Evolutionary conservation across 37 sponge, comb jelly and placozoan genomes (phyloP), one percentile per base, ranked within the genome.

Genomic region (Axinella damicornis): DNA sequence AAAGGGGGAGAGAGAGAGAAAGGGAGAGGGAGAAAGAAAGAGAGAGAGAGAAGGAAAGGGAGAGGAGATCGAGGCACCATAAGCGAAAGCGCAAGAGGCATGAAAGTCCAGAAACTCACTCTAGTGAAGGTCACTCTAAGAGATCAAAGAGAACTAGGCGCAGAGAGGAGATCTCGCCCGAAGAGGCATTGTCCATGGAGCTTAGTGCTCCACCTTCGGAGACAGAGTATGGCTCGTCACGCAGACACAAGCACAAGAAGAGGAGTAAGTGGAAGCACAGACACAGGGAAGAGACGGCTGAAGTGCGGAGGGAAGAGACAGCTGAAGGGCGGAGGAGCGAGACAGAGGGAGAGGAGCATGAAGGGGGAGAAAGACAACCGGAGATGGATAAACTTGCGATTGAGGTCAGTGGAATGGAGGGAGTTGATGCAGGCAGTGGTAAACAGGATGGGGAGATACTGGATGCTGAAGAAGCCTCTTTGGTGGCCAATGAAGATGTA

Each of bases 11-110:
- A 1, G 74, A 74, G 74, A 74, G n/a, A 9, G 46, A 9, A 9
- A 46, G 46, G 9, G 46, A 32, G 66, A 53, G 74, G 22, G 30
- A 54, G 55, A 40, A 28, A 54, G 33, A 24, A 1, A 54, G 74
- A 14, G 55, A 53, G 27, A 17, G 57, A 14, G 55, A 46, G 56
- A 53, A 25, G 31, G 9, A 24, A 24, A 67, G 68, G 34, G 28
- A 30, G 68, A 69, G 69, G 53, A 66, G 20, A 14, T 33, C 36
- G 28, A 53, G n/a, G 37, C 38, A 60, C 24, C 66, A 25, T 5
- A 41, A 28, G 69, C 53, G 61, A 27, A 77, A 85, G 46, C 68
- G 71, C 31, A 83, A 63, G 65, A 73, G 54, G 46, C 74, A 73
- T 37, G 60, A 59, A 6, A 41, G 46, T 46, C 46, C 9, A 9